A percentile compares a stretch with the other conserved stretches of the same genome.
These are phyloP conservation scores for Heliothis subflexa DNA, from an alignment of 1,140 invertebrate species.

Conservation along the genomic window DNA sequence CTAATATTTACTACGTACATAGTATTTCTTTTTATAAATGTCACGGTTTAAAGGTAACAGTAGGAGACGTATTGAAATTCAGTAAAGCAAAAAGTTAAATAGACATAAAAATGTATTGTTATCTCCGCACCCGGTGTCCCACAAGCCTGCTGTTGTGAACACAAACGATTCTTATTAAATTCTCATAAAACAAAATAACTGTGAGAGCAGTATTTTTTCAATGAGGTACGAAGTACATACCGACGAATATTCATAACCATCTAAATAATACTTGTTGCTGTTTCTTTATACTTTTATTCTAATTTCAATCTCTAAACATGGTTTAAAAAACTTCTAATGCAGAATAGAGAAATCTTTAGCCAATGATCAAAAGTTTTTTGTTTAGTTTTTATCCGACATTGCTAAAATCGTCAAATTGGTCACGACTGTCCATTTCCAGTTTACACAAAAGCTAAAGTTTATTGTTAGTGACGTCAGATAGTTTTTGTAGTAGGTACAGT, in stretches of 20 bases:
- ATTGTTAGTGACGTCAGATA: conserved; percentile 28
- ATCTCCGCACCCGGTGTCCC: conserved; percentile 6
- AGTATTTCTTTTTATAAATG: too few relatives aligned
- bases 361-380: conserved; percentile 17
- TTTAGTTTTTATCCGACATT: conserved; percentile 11
- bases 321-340: neutral
- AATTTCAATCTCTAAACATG: neutral
- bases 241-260: neutral
- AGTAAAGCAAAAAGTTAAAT: conserved; percentile 7
- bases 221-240: neutral
- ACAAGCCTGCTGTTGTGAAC: conserved; percentile 10
- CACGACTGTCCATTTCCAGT: conserved; percentile 40
- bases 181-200: conserved; percentile 49
- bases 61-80: neutral
- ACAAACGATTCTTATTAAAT: conserved; percentile 48
- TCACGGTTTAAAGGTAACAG: too few relatives aligned
- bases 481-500: conserved; percentile 37
- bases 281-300: neutral
- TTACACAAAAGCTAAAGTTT: conserved; percentile 30
- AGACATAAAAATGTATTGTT: conserved; percentile 11
- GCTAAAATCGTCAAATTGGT: conserved; percentile 30
- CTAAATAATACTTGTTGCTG: conserved; percentile 12
- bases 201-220: conserved; percentile 6
- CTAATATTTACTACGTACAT: too few relatives aligned
- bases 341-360: conserved; percentile 25